Conservation (phyloP, 2,113 vertebrate species). For the Plecturocebus donacophilus region DNA sequence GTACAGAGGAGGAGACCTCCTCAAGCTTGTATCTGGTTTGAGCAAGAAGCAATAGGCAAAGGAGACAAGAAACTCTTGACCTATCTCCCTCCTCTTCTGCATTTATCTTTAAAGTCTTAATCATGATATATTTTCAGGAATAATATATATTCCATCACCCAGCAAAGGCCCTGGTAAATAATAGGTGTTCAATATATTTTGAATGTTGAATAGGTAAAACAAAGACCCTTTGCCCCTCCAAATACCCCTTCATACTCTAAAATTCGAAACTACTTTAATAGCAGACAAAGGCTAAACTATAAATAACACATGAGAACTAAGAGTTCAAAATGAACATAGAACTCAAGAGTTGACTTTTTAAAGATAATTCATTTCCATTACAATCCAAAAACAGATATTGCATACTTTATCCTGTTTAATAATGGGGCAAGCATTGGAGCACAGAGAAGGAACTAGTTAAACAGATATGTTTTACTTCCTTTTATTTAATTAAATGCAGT, state of each 20-base stretch:
- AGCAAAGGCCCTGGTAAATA: neutral
- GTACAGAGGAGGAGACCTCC: neutral
- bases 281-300: neutral
- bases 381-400: neutral
- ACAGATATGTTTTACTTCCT: neutral
- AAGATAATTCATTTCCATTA: slow-evolving; percentile 4
- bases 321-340: neutral
- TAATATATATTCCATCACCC: neutral
- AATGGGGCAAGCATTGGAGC: neutral
- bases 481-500: neutral
- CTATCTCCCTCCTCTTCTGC: neutral
- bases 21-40: neutral
- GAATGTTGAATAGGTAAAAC: neutral
- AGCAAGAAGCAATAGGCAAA: neutral
- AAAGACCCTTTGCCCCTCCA: neutral
- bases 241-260: neutral
- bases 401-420: slow-evolving; percentile 5
- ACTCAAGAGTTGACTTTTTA: neutral
- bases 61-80: neutral
- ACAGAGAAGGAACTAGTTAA: neutral
- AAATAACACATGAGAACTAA: neutral
- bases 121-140: neutral
- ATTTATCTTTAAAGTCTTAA: neutral
- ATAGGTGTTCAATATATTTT: neutral
- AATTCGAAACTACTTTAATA: neutral